phyloP scores from a whole-genome alignment of 1,140 invertebrate genomes.

The Cotesia typhae region DNA sequence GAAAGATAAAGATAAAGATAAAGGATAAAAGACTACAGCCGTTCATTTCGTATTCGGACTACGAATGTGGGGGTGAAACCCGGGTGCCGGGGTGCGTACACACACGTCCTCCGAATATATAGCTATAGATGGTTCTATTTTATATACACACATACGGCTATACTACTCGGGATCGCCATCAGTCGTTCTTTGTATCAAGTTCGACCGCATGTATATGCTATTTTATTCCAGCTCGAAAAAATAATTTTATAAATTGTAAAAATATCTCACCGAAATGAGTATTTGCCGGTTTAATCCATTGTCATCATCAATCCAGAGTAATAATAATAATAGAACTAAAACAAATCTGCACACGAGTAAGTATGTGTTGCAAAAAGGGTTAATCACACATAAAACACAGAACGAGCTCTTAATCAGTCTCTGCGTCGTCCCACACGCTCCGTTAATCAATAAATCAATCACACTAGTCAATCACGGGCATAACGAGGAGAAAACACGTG shows the following conservation, averaged over 20 bases:
- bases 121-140: too few species aligned
- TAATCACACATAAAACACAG: too few species aligned
- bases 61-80: conserved; percentile 38
- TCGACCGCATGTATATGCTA: too few species aligned
- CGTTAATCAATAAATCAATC: conserved; percentile 14
- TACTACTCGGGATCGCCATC: not conserved
- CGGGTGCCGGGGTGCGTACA: conserved; percentile 27
- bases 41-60: conserved; percentile 44
- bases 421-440: not conserved
- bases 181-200: conserved; percentile 6
- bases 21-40: conserved; percentile 22
- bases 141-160: conserved; percentile 14
- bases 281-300: not conserved
- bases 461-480: not conserved
- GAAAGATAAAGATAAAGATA: conserved; percentile 29
- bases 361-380: too few species aligned
- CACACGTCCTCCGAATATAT: conserved; percentile 19
- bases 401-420: not conserved
- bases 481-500: not conserved
- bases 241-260: too few species aligned
- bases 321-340: too few species aligned
- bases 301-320: too few species aligned
- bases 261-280: not conserved
- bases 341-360: too few species aligned
- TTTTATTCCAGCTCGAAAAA: too few species aligned